Percentiles rank a stretch among this genome's conserved stretches.
These are phyloP conservation scores for Gorsachius magnificus DNA, from an alignment of 2,797 vertebrate species.

Conservation along the genomic window DNA sequence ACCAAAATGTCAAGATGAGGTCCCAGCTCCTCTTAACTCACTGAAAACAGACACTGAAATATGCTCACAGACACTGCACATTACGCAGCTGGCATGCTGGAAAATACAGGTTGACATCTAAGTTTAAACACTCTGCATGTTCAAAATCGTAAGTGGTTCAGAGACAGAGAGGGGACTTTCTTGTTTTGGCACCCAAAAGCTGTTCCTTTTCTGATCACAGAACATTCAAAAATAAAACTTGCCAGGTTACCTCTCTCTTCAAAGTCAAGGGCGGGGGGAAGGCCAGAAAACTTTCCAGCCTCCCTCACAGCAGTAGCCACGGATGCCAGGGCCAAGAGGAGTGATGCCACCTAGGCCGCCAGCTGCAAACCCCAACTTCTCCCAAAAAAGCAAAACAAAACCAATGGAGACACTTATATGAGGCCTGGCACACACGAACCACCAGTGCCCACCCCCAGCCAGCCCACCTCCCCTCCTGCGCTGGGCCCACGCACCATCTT, in stretches of 20 bases:
- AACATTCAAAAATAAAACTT: background rate
- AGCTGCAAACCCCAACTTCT: background rate
- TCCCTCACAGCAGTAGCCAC: background rate
- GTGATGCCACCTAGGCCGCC: background rate
- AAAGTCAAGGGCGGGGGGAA: background rate
- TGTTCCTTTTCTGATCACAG: background rate
- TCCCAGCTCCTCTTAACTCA: background rate
- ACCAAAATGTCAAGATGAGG: background rate
- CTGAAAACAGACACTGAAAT: background rate
- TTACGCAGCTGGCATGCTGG: background rate
- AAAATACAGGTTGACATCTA: background rate
- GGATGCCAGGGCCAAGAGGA: rapidly evolving
- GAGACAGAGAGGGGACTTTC: background rate
- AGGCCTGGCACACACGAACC: rapidly evolving
- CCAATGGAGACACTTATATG: background rate
- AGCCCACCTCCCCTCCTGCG: background rate
- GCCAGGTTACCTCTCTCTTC: background rate
- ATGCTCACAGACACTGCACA: rapidly evolving
- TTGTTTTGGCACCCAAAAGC: background rate
- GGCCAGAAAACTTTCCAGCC: background rate
- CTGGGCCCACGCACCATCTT: rapidly evolving
- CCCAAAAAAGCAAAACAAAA: background rate
- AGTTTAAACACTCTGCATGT: background rate
- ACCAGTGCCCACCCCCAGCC: rapidly evolving
- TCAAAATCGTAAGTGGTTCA: background rate